Percentiles rank a stretch among this genome's conserved stretches.
These are phyloP conservation scores for Coracopsis vasa DNA, from an alignment of 2,113 vertebrate genomes.

Conservation along the genomic window DNA sequence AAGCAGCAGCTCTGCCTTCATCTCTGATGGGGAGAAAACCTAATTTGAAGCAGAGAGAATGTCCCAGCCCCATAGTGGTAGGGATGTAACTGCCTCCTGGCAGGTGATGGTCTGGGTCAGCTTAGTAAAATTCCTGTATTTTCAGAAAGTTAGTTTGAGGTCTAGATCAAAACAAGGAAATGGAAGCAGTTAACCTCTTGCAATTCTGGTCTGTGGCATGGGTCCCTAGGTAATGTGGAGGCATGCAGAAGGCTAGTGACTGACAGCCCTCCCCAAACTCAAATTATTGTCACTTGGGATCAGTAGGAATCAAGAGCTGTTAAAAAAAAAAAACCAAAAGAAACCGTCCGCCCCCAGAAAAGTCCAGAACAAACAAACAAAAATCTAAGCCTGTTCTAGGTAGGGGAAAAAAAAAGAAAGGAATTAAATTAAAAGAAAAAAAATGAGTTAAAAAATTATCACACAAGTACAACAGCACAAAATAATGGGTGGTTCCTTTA, in stretches of 20 bases:
- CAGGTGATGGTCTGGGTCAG: not conserved
- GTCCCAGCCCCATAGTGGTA: not conserved
- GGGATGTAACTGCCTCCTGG: not conserved
- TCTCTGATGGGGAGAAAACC: not conserved
- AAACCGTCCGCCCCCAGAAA: not conserved
- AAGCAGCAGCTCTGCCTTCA: not conserved
- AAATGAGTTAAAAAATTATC: not conserved
- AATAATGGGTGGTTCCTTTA: not conserved
- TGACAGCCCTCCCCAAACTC: not conserved
- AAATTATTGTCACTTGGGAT: not conserved
- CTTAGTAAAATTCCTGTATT: not conserved
- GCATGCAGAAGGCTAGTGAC: fast-evolving
- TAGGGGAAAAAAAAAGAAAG: no score
- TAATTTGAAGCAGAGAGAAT: not conserved
- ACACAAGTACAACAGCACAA: not conserved
- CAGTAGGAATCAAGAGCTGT: not conserved
- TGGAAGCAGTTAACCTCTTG: not conserved
- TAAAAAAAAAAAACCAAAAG: not conserved
- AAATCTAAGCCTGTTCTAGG: not conserved
- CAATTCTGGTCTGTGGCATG: fast-evolving
- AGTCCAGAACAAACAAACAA: not conserved
- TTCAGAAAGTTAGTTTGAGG: not conserved
- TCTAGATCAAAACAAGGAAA: not conserved
- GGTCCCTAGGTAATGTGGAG: fast-evolving
- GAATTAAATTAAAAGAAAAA: not conserved